Base-by-base conservation (phyloP, 2,888 invertebrate genomes). In the Polydrusus tereticollis region DNA sequence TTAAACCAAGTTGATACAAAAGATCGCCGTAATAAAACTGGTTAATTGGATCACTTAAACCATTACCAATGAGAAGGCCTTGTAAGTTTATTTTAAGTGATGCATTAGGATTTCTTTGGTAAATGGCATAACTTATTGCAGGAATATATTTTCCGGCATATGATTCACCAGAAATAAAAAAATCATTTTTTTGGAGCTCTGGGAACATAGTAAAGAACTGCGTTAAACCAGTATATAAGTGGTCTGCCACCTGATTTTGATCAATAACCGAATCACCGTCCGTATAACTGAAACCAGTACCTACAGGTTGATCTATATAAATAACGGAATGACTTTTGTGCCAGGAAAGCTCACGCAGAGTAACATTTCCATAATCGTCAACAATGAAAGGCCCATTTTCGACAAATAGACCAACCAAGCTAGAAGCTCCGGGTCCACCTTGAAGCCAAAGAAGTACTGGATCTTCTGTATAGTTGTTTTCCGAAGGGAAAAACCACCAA, bases 281-380 rank as follows among this genome's bases (percentile, higher is more conserved):
- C 0, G 96, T 95, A 80, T 94, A 96, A 84, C 96, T 96, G 83
- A 92, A 97, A 0, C 97, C 97, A 0, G 95, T 93, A 0, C 96
- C 95, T 0, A 94, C 96, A 0, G 97, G 97, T 83, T 95, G 96
- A 82, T 97, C 97, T 66, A 97, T 92, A 82, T 94, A 97, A 57
- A 97, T 88, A 43, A 97, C 83, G 80, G 75, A 75, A 43, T 77
- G 75, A 10, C 64, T 59, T 16, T 66, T 74, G 14, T 74, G 60
- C 78, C 78, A 78, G 12, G 75, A 69, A 77, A 91, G 91, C 78
- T 92, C 88, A 38, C 94, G 88, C 70, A 88, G 83, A 83, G 78
- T 85, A 73, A 84, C 75, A 60, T 80, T 82, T 2, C 82, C 78
- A 2, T 69, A 76, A 8, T 77, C 74, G 38, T 87, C 87, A 1